Conservation (phyloP, 2,888 invertebrate species). For the Podotricha telesiphe region DNA sequence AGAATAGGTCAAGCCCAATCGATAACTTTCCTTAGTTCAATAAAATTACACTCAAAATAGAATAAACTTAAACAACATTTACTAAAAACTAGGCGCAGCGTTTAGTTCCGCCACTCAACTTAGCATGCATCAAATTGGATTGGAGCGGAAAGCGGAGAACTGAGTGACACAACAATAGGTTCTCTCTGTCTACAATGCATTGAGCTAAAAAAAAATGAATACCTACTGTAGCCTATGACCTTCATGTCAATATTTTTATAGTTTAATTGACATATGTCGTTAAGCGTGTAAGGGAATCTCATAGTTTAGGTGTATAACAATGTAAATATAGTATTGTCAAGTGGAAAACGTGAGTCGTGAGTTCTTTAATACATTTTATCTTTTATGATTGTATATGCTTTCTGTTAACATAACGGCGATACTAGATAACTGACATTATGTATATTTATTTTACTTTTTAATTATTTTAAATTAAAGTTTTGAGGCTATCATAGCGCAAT, state of each 20-base stretch:
- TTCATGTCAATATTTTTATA: conserved; percentile 11
- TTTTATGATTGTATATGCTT: conserved; percentile 28
- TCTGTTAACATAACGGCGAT: background rate
- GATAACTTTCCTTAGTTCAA: background rate
- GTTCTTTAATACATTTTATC: conserved; percentile 19
- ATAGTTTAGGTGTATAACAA: conserved; percentile 26
- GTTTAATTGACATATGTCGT: conserved; percentile 22
- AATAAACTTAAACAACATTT: background rate
- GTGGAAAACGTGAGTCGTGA: conserved; percentile 59
- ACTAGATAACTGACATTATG: background rate
- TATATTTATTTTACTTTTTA: no score
- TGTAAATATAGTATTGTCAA: conserved; percentile 30
- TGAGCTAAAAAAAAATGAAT: no score
- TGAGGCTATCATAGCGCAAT: no score
- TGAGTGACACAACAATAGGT: no score
- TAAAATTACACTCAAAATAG: background rate
- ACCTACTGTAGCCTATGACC: background rate
- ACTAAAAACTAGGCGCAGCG: background rate
- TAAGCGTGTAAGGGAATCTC: conserved; percentile 26
- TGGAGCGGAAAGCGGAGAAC: no score
- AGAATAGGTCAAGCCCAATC: background rate
- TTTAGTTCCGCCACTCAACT: no score
- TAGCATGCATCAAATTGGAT: no score
- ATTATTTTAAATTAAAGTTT: no score
- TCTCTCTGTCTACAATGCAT: no score